Percentiles rank a stretch among this genome's conserved stretches.
Evolutionary conservation across 1,140 invertebrate genomes (phyloP).

Genomic region (Nomia melanderi): DNA sequence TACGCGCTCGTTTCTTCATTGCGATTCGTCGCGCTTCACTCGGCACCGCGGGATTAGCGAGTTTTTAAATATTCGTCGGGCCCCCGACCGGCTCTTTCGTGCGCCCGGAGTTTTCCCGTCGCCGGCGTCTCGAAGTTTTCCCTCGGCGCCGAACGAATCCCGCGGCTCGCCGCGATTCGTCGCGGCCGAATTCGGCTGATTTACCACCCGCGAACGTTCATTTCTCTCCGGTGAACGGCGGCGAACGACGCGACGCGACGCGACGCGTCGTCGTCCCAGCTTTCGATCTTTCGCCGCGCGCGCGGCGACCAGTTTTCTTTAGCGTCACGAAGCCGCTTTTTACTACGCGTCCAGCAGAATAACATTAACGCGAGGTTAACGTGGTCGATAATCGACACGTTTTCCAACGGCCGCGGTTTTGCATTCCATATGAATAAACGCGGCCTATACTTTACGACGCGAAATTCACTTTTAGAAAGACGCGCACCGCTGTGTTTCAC

Average conservation of each 20-base stretch:
- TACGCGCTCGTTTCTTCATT: constrained; percentile 9
- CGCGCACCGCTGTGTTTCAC: no score
- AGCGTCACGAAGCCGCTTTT: not conserved
- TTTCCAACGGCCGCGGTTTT: not conserved
- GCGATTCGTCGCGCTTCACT: not conserved
- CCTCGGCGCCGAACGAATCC: no score
- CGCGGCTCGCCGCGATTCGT: no score
- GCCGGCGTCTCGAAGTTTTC: not conserved
- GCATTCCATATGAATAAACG: constrained; percentile 1
- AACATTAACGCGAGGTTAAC: constrained; percentile 10
- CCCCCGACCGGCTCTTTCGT: no score
- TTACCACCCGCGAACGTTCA: no score
- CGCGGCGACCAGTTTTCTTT: not conserved
- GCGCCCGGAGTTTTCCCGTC: not conserved
- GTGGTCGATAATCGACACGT: constrained; percentile 19
- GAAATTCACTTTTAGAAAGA: not conserved
- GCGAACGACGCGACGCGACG: no score
- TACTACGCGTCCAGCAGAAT: constrained; percentile 1
- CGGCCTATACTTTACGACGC: not conserved
- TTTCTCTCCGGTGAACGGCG: no score
- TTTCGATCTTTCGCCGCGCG: constrained; percentile 14
- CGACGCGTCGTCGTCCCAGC: no score
- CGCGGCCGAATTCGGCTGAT: constrained; percentile 10
- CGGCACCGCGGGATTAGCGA: no score
- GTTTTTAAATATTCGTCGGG: no score